phyloP scores from a whole-genome alignment of 2,113 vertebrate genomes.

The Dipodomys stephensi region DNA sequence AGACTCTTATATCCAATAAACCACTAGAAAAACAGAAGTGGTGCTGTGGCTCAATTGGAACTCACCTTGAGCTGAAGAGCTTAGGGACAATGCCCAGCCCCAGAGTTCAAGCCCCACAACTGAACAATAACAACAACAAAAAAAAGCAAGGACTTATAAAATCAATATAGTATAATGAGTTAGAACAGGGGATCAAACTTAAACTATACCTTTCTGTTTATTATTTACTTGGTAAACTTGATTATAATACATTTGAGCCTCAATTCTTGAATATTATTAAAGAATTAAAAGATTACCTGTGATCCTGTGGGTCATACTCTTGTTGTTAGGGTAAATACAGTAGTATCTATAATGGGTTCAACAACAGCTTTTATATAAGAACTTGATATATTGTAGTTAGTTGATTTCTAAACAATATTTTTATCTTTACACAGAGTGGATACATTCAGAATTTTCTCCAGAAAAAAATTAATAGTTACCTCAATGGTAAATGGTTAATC shows the following conservation, averaged over 20 bases:
- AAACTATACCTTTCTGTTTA: background rate
- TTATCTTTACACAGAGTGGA: background rate
- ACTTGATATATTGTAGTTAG: background rate
- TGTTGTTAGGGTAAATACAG: background rate
- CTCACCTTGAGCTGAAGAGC: too few species aligned
- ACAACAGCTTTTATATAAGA: background rate
- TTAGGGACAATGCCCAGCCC: too few species aligned
- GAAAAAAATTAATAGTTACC: background rate
- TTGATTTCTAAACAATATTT: background rate
- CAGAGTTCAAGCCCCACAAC: too few species aligned
- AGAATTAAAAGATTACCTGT: background rate
- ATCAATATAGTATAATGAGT: background rate
- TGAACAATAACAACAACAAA: background rate
- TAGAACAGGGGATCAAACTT: background rate
- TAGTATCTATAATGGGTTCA: background rate
- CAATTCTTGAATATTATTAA: background rate
- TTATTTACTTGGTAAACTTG: background rate
- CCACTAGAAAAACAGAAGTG: too few species aligned
- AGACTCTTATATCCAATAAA: too few species aligned
- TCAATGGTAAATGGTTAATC: background rate
- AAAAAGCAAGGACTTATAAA: background rate
- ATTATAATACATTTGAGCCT: background rate
- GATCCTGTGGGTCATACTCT: background rate
- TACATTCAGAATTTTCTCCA: background rate
- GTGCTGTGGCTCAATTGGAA: too few species aligned